Evolutionary conservation across 2,113 vertebrate species (phyloP).

Genomic region (Stigmatopora nigra): DNA sequence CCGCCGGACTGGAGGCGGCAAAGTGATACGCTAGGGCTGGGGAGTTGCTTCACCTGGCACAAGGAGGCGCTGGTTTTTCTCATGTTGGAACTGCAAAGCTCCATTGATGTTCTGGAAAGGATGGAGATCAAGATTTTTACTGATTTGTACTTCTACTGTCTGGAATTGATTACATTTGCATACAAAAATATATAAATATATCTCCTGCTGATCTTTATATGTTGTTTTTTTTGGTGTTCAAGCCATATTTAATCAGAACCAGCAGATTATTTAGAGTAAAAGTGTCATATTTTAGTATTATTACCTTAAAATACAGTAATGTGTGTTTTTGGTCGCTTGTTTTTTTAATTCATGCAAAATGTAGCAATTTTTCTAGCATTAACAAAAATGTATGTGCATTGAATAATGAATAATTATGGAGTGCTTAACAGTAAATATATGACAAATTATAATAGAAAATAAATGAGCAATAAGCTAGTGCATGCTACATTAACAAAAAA

Average conservation of each 20-base stretch:
- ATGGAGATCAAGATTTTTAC: not conserved
- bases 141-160: too few relatives aligned
- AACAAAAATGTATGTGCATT: not conserved
- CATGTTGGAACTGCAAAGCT: constrained; percentile 50
- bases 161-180: not conserved
- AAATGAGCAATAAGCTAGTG: too few relatives aligned
- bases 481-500: not conserved
- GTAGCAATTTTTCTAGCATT: not conserved
- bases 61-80: constrained; percentile 41
- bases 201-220: too few relatives aligned
- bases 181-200: too few relatives aligned
- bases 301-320: too few relatives aligned
- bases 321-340: too few relatives aligned
- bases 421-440: not conserved
- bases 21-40: constrained; percentile 33
- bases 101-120: constrained; percentile 26
- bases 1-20: constrained; percentile 44
- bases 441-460: not conserved
- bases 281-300: too few relatives aligned
- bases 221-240: too few relatives aligned
- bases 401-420: not conserved
- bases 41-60: constrained; percentile 55
- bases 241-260: too few relatives aligned
- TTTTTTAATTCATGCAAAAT: not conserved
- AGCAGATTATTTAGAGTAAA: too few relatives aligned